Evolutionary conservation across 2,113 vertebrate species (phyloP).

Genomic region (Zeus faber): DNA sequence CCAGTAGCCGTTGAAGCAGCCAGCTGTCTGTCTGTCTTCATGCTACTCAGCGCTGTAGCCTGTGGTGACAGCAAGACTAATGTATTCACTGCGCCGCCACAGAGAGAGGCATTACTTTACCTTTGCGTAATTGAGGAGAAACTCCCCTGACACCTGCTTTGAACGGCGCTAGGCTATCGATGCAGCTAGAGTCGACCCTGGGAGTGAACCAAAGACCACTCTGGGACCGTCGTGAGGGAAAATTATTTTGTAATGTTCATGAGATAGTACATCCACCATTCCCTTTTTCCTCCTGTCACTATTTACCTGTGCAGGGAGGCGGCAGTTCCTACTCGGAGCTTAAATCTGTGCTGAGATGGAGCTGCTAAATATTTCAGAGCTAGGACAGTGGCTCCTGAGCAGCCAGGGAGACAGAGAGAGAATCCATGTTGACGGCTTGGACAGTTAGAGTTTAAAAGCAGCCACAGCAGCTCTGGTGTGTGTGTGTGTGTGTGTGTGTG

Average conservation of each 20-base stretch:
- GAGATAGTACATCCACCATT: slow-evolving; percentile 41
- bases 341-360: slow-evolving; percentile 64
- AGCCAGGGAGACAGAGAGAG: slow-evolving; percentile 24
- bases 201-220: slow-evolving; percentile 60
- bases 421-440: slow-evolving; percentile 56
- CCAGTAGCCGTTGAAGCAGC: slow-evolving; percentile 6
- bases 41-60: slow-evolving; percentile 26
- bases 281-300: slow-evolving; percentile 21
- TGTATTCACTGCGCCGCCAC: slow-evolving; percentile 63
- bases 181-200: slow-evolving; percentile 67
- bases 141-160: slow-evolving; percentile 72
- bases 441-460: slow-evolving; percentile 66
- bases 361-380: slow-evolving; percentile 72
- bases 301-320: slow-evolving; percentile 40
- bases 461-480: slow-evolving; percentile 59
- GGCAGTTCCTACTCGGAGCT: slow-evolving; percentile 41
- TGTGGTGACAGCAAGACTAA: slow-evolving; percentile 64
- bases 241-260: slow-evolving; percentile 72
- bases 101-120: slow-evolving; percentile 70
- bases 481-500: too few species aligned
- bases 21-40: slow-evolving; percentile 53
- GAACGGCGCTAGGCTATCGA: slow-evolving; percentile 41
- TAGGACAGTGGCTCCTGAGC: too few species aligned
- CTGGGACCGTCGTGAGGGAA: slow-evolving; percentile 47
- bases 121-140: slow-evolving; percentile 80